Percentiles rank a stretch among this genome's conserved stretches.
These are phyloP conservation scores for Patagioenas fasciata DNA, from an alignment of 2,113 vertebrate genomes.

Conservation along the genomic window DNA sequence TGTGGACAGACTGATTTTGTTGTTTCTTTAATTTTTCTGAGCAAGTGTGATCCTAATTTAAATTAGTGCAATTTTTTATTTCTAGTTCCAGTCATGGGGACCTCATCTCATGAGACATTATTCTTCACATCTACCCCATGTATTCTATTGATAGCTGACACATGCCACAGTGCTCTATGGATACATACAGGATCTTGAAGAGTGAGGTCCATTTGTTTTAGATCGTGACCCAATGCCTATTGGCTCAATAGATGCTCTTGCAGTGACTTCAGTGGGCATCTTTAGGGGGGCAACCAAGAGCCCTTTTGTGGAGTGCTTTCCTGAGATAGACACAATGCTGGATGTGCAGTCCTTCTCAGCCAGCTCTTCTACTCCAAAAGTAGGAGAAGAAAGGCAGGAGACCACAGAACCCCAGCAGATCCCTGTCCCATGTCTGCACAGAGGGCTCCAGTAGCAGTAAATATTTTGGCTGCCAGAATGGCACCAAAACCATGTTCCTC, in stretches of 20 bases:
- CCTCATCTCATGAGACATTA: neutral
- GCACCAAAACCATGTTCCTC: neutral
- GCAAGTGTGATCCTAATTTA: neutral
- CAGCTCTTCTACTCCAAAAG: neutral
- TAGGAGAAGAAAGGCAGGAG: neutral
- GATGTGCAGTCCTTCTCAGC: neutral
- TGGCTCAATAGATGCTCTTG: neutral
- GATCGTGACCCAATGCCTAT: neutral
- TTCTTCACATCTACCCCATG: neutral
- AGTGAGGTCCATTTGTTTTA: neutral
- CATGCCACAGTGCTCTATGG: neutral
- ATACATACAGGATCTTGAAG: neutral
- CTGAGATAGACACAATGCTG: too few species aligned
- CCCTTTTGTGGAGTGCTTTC: neutral
- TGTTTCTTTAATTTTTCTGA: neutral
- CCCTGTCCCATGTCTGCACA: neutral
- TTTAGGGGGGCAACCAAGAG: neutral
- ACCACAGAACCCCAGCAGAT: neutral
- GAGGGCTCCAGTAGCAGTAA: neutral
- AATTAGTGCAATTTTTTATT: neutral
- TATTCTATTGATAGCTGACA: neutral
- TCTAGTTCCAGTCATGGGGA: neutral
- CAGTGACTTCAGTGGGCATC: neutral
- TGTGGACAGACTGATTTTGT: neutral
- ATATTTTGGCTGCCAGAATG: neutral